phyloP scores from a whole-genome alignment of 2,888 invertebrate species.

The Acanthopleura granulata region DNA sequence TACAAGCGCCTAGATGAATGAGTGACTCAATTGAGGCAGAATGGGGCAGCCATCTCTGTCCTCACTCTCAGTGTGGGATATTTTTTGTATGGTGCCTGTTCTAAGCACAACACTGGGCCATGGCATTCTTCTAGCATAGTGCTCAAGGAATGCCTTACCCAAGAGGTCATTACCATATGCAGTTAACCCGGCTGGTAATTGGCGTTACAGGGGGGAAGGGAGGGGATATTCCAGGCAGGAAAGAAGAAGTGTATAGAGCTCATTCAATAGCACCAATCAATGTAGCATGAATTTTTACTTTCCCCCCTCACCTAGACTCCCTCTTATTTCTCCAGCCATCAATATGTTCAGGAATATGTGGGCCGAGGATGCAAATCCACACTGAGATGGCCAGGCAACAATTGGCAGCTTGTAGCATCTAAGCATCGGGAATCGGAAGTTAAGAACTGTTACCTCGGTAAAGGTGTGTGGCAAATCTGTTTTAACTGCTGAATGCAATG shows the following conservation, averaged over 20 bases:
- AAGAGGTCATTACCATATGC: constrained; percentile 19
- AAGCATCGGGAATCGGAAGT: too few species aligned
- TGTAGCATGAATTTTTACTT: constrained; percentile 4
- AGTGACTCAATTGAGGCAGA: constrained; percentile 17
- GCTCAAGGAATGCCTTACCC: constrained; percentile 8
- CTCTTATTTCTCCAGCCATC: neutral
- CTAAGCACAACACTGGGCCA: constrained; percentile 8
- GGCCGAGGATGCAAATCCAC: too few species aligned
- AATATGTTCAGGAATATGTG: neutral
- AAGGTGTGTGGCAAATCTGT: too few species aligned
- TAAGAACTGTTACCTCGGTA: too few species aligned
- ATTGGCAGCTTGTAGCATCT: too few species aligned
- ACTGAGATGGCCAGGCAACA: too few species aligned
- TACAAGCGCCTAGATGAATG: neutral
- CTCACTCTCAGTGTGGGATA: neutral
- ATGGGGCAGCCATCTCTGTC: constrained; percentile 1
- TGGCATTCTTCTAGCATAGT: constrained; percentile 1
- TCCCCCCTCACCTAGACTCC: neutral
- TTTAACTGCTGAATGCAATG: too few species aligned
- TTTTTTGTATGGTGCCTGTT: constrained; percentile 5
- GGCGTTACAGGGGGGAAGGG: neutral
- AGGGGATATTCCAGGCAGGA: neutral
- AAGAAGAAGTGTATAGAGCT: neutral
- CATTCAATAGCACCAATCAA: constrained; percentile 9
- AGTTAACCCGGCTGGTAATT: constrained; percentile 4